Conservation (phyloP, 2,888 invertebrate species). For the Apodemia zela region DNA sequence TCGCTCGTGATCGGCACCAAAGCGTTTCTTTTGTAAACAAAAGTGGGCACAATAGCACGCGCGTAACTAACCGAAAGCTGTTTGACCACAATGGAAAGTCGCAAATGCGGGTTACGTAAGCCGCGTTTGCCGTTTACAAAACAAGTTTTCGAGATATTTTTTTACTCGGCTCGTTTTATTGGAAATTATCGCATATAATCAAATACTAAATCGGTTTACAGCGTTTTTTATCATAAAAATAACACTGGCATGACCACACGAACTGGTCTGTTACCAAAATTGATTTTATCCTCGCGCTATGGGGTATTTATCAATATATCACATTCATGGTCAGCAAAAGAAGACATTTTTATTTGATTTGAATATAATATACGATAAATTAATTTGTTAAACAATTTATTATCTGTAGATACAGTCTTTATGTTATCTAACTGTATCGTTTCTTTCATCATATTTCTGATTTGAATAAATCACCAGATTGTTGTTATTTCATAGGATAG, state of each 20-base stretch:
- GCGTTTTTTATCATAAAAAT: conserved; percentile 1
- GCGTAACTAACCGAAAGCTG: conserved; percentile 66
- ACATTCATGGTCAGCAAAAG: neutral
- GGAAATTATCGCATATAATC: neutral
- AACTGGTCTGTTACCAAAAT: neutral
- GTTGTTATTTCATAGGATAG: too few species aligned
- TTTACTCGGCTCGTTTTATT: conserved; percentile 4
- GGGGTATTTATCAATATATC: neutral
- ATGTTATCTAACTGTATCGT: too few species aligned
- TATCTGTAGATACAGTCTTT: neutral
- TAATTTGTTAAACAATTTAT: neutral
- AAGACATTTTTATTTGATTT: neutral
- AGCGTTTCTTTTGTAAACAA: conserved; percentile 52
- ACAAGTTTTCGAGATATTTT: conserved; percentile 41
- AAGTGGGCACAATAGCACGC: conserved; percentile 42
- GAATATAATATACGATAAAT: neutral
- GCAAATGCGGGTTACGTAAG: conserved; percentile 62
- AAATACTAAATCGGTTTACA: neutral
- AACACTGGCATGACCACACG: neutral
- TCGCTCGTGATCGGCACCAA: conserved; percentile 39
- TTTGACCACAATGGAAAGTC: conserved; percentile 67
- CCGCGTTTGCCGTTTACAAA: conserved; percentile 51
- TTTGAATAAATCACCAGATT: too few species aligned
- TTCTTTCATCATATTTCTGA: too few species aligned
- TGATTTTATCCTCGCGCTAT: neutral